Evolutionary conservation across 1,140 invertebrate genomes (phyloP).

Genomic region (Ceratoteleas bidentatus): DNA sequence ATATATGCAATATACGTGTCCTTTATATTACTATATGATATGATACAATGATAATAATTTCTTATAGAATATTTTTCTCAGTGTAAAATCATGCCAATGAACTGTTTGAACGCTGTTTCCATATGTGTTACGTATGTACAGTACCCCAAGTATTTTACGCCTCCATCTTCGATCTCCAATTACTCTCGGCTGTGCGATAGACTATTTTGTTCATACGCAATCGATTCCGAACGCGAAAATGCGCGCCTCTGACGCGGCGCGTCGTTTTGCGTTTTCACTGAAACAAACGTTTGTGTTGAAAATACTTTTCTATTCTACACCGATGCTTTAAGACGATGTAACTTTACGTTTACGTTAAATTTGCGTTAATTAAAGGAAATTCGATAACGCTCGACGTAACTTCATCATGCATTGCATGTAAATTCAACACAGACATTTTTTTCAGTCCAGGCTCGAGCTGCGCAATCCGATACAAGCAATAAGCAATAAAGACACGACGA

Average conservation of each 20-base stretch:
- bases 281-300: too few relatives aligned
- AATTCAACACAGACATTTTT: too few relatives aligned
- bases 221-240: conserved; percentile 53
- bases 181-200: conserved; percentile 68
- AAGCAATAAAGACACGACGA: conserved; percentile 74
- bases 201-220: conserved; percentile 57
- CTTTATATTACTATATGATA: too few relatives aligned
- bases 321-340: too few relatives aligned
- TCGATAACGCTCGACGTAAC: too few relatives aligned
- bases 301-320: too few relatives aligned
- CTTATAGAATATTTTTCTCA: too few relatives aligned
- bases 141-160: conserved; percentile 43
- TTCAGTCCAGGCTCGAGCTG: background rate
- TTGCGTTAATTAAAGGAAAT: too few relatives aligned
- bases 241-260: conserved; percentile 42
- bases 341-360: too few relatives aligned
- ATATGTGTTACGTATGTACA: conserved; percentile 39
- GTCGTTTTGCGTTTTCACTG: conserved; percentile 5
- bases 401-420: too few relatives aligned
- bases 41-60: too few relatives aligned
- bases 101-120: conserved; percentile 44
- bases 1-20: too few relatives aligned
- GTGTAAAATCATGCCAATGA: conserved; percentile 37
- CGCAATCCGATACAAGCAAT: conserved; percentile 72
- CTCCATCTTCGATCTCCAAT: conserved; percentile 66